A percentile compares a stretch with the other conserved stretches of the same genome.
phyloP scores from a whole-genome alignment of 2,113 vertebrate genomes.

The Stegostoma tigrinum region DNA sequence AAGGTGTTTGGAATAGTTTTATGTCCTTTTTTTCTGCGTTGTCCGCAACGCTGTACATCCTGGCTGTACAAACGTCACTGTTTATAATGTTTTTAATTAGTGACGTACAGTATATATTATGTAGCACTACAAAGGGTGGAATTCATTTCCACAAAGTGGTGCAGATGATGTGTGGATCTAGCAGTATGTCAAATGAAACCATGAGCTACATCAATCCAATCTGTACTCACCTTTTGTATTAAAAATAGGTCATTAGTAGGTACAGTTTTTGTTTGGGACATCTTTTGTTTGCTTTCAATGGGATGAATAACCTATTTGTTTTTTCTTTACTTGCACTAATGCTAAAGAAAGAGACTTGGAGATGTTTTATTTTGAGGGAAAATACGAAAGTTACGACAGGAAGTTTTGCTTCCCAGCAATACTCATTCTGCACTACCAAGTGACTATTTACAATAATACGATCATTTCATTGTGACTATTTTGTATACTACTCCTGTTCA shows the following conservation, averaged over 20 bases:
- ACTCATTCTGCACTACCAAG: no score
- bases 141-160: not conserved
- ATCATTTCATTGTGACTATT: not conserved
- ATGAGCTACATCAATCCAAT: not conserved
- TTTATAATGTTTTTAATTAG: not conserved
- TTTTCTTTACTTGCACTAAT: not conserved
- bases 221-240: not conserved
- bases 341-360: no score
- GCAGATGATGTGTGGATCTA: not conserved
- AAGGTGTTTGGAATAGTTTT: not conserved
- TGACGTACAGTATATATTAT: not conserved
- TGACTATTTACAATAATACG: not conserved
- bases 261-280: not conserved
- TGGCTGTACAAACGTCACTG: not conserved
- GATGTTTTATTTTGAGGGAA: not conserved
- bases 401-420: no score
- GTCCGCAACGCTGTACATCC: not conserved
- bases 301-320: not conserved
- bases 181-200: not conserved
- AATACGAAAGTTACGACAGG: no score
- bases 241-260: not conserved
- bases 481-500: not conserved
- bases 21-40: not conserved
- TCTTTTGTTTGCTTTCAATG: not conserved
- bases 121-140: no score